Percentiles rank a stretch among this genome's conserved stretches.
phyloP scores from a whole-genome alignment of 2,888 invertebrate species.

The Pyrrhia umbra region DNA sequence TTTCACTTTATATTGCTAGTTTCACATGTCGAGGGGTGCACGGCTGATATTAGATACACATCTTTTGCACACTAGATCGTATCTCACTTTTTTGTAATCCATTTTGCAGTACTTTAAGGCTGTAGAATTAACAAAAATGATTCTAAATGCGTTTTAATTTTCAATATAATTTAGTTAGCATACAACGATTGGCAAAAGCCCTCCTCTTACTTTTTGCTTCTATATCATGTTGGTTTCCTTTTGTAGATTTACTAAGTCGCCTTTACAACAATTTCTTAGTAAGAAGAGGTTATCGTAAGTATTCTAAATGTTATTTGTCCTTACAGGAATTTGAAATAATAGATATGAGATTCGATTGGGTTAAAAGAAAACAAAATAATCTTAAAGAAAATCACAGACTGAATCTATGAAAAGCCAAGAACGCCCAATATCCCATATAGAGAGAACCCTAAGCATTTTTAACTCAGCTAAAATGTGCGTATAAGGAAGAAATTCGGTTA shows the following conservation, averaged over 20 bases:
- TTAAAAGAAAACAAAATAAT: neutral
- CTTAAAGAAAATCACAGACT: neutral
- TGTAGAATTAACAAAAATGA: neutral
- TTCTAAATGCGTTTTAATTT: slow-evolving; percentile 21
- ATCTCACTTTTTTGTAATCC: neutral
- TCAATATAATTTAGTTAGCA: too few relatives aligned
- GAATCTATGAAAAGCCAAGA: slow-evolving; percentile 21
- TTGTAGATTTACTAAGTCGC: too few relatives aligned
- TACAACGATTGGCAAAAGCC: too few relatives aligned
- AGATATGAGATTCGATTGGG: neutral
- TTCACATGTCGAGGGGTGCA: slow-evolving; percentile 81
- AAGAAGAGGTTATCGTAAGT: too few relatives aligned
- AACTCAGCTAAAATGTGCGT: slow-evolving; percentile 60
- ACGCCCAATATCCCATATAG: slow-evolving; percentile 28
- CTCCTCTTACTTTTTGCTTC: too few relatives aligned
- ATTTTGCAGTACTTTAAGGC: neutral
- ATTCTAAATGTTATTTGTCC: too few relatives aligned
- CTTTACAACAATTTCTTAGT: too few relatives aligned
- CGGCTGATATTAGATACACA: slow-evolving; percentile 56
- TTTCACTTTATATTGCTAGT: slow-evolving; percentile 88
- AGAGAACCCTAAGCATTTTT: slow-evolving; percentile 54
- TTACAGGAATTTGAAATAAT: too few relatives aligned
- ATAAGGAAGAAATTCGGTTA: slow-evolving; percentile 82
- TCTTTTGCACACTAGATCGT: slow-evolving; percentile 47
- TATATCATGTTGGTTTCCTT: too few relatives aligned